Evolutionary conservation across 2,888 invertebrate species (phyloP), one percentile per base, ranked within the genome.

Genomic region (Andrena fulva): DNA sequence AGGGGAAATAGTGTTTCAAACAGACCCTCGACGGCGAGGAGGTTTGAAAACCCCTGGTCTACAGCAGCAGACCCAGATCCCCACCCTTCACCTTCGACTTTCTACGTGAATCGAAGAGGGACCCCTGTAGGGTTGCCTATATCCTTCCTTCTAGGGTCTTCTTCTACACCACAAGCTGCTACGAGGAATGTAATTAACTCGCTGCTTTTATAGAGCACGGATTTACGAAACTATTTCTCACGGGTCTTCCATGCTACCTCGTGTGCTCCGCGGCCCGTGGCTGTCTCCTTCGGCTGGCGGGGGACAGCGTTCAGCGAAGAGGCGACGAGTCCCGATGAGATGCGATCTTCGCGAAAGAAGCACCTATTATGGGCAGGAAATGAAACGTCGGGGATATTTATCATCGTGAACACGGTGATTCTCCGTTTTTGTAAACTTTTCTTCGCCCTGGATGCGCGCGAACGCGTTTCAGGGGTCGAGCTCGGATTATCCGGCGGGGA

Each of bases 291-390:
- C 12, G 64, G 29, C 64, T 52, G 56, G 42, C 66, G 66, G 66
- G 35, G 33, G 64, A 67, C 67, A 74, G 33, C 60, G 72, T 54
- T 62, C 31, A 27, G n/a, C 24, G 20, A 54, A 33, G 8, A 0
- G 35, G 20, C 20, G 12, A 60, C 42, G 42, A 52, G 50, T 20
- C 42, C 70, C 71, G 76, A 79, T 77, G 84, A 78, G 76, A 79
- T 82, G 79, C 66, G 67, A 73, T 74, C 71, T 42, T 84, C 48
- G 59, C 62, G 66, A 80, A 74, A 82, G 89, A 87, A 82, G 85
- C 82, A 85, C 87, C 85, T 84, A 86, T 89, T 88, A 89, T 85
- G 64, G 82, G 77, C 83, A 86, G 89, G 88, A 89, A 88, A 89
- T 89, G 89, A 85, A 89, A 85, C 82, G 83, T 84, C 83, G 77